Conservation (phyloP, 2,888 invertebrate species). For the Sinelater perroti region DNA sequence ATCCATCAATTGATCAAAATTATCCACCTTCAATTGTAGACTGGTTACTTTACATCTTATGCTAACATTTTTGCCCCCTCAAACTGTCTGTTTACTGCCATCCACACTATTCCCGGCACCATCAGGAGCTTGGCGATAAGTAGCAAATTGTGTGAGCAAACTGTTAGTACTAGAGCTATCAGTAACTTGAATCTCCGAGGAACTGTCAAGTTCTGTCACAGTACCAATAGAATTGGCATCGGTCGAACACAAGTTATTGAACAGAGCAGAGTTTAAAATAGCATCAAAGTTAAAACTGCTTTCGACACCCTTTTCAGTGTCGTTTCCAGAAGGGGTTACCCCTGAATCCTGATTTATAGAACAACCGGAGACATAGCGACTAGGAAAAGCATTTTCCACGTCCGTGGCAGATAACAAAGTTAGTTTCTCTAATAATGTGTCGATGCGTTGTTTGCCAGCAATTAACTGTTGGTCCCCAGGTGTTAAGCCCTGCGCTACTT, state of each 20-base stretch:
- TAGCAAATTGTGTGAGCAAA: slow-evolving; percentile 32
- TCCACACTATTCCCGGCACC: slow-evolving; percentile 44
- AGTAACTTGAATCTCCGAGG: slow-evolving; percentile 14
- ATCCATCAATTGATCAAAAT: too few species aligned
- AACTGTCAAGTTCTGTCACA: slow-evolving; percentile 26
- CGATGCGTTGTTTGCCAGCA: slow-evolving; percentile 55
- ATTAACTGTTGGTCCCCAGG: slow-evolving; percentile 46
- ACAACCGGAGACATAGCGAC: slow-evolving; percentile 57
- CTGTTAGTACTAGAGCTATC: slow-evolving; percentile 35
- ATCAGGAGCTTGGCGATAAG: slow-evolving; percentile 44
- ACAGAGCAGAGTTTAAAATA: slow-evolving; percentile 55
- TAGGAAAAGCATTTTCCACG: slow-evolving; percentile 46
- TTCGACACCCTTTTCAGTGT: neutral
- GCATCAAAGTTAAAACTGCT: slow-evolving; percentile 38
- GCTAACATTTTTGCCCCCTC: too few species aligned
- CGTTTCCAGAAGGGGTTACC: neutral
- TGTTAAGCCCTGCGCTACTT: slow-evolving; percentile 6
- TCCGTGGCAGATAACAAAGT: slow-evolving; percentile 45
- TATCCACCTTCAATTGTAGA: too few species aligned
- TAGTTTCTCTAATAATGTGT: slow-evolving; percentile 56
- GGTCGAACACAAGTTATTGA: slow-evolving; percentile 48
- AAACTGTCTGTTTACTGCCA: too few species aligned
- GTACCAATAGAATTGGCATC: slow-evolving; percentile 31
- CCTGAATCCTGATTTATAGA: slow-evolving; percentile 47
- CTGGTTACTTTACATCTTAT: too few species aligned